phyloP scores from a whole-genome alignment of 2,797 vertebrate species.

The Chiroxiphia lanceolata region DNA sequence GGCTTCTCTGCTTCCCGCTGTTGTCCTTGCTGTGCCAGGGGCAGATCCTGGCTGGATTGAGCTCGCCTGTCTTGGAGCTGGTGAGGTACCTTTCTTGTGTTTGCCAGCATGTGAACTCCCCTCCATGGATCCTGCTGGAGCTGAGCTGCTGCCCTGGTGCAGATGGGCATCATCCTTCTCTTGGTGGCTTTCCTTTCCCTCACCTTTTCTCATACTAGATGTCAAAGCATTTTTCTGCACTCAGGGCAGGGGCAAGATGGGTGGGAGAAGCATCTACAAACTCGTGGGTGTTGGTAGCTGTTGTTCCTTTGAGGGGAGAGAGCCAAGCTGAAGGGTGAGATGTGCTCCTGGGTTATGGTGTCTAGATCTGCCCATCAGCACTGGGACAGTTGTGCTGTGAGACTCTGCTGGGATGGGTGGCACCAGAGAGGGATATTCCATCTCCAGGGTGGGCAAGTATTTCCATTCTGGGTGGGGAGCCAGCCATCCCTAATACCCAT shows the following conservation, averaged over 20 bases:
- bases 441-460: neutral
- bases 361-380: rapidly evolving
- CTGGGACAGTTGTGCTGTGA: neutral
- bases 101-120: too few relatives aligned
- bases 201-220: neutral
- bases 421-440: neutral
- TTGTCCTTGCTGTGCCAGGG: neutral
- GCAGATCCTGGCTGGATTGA: neutral
- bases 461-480: neutral
- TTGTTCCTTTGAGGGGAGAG: neutral
- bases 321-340: neutral
- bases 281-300: neutral
- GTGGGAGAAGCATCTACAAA: too few relatives aligned
- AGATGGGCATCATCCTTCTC: neutral
- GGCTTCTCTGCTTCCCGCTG: neutral
- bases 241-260: rapidly evolving
- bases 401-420: neutral
- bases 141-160: neutral
- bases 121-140: neutral
- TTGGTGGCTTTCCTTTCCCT: neutral
- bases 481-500: neutral
- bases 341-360: neutral
- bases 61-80: neutral
- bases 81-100: neutral
- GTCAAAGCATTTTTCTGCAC: neutral